Evolutionary conservation across 2,888 invertebrate species (phyloP), one percentile per base, ranked within the genome.

Genomic region (Lysandra bellargus): DNA sequence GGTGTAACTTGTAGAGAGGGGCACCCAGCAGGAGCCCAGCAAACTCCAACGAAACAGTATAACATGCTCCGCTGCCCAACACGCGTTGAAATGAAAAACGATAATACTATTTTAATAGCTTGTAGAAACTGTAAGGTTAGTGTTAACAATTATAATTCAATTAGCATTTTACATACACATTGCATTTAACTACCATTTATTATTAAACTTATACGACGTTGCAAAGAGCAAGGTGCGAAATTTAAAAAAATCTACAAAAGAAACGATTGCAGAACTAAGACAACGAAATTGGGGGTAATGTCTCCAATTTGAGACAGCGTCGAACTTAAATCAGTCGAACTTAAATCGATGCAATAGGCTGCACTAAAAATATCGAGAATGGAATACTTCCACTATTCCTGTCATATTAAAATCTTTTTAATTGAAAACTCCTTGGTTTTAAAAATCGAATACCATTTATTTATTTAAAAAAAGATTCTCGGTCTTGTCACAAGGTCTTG

Each of bases 51-150:
- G 57, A 57, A 33, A 57, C 57, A 76, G 30, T 57, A 53, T 57
- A 49, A 78, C 69, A 79, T 75, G 80, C 78, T 77, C 44, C 60
- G 74, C 4, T 75, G 61, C 79, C 30, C 74, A 61, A 23, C 37
- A 74, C 60, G 79, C n/a, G 79, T 61, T 60, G n/a, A 60, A 79
- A 79, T 79, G 79, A 79, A 61, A 79, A 79, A 79, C 75, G 74
- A 61, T 76, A 76, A 57, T 53, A 76, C 30, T 53, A 57, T 53
- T 76, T 53, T 76, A 76, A 33, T 76, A 17, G 76, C 76, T 57
- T 57, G 76, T 75, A 75, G 30, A 17, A 44, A 74, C 17, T 33
- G 30, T 37, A 14, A 64, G 30, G 64, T 12, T 64, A 12, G 33
- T 69, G 69, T 69, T 37, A 64, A 69, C 69, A 69, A 69, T 69